Base-by-base conservation (phyloP, 2,888 invertebrate species). In the Dryocosmus kuriphilus region DNA sequence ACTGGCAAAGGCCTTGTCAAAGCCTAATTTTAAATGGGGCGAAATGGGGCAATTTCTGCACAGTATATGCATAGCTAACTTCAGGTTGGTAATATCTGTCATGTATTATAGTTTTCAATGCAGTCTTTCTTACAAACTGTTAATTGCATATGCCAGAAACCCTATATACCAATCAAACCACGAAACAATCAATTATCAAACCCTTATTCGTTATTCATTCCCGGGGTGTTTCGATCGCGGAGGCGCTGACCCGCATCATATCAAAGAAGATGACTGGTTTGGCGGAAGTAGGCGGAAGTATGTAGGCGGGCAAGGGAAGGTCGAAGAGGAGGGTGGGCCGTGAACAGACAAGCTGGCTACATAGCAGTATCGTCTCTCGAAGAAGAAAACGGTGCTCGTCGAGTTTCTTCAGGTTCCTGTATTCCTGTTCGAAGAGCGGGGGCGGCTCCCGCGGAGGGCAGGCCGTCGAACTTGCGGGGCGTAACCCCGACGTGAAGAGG, bases 401-500 rank as follows among this genome's bases (percentile, higher is more conserved):
- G 78, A 82, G 77, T 82, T 85, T 81, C 89, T 89, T 81, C 76
- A 61, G 79, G 79, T 86, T 91, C 82, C 91, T 91, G 91, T 84
- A 85, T 88, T 90, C 91, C 91, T 91, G 89, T 86, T 91, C 88
- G 77, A 91, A 90, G 89, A 90, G 91, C 91, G 91, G 91, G 91
- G 91, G 91, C 91, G 91, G 91, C 90, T 90, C 91, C 91, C 90
- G 90, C 90, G 91, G 91, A 91, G 91, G 91, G 91, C 91, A 91
- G 91, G 91, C 91, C 91, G 88, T 91, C 90, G 90, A 91, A 91
- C 89, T 90, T 90, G 90, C 89, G 91, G 91, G 91, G 91, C 91
- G 91, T 91, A 91, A 90, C 91, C 91, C 89, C 87, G 87, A 86
- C 88, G 86, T 87, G 89, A 89, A 88, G 91, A 91, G 91, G 91